Conservation (phyloP, 1,140 invertebrate species). For the Macrocentrus cingulum region DNA sequence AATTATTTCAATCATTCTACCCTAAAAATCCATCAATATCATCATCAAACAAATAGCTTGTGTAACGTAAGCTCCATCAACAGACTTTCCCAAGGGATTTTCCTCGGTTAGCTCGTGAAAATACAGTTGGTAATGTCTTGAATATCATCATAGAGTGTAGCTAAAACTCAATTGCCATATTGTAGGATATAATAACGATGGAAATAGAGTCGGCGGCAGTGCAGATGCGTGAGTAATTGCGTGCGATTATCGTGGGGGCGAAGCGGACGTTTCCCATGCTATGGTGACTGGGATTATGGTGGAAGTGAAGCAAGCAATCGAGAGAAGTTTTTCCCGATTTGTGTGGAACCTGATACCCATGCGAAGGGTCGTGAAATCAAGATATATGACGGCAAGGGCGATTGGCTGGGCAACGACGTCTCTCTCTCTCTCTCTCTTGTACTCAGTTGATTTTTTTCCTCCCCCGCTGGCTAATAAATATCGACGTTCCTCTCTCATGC, state of each 20-base stretch:
- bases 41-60: too few relatives aligned
- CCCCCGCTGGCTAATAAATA: constrained; percentile 32
- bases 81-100: neutral
- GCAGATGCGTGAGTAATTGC: constrained; percentile 34
- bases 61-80: too few relatives aligned
- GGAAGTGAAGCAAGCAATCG: constrained; percentile 25
- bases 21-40: too few relatives aligned
- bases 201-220: constrained; percentile 17
- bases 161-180: constrained; percentile 1
- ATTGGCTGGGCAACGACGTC: neutral
- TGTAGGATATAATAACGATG: constrained; percentile 13
- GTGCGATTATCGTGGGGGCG: constrained; percentile 22
- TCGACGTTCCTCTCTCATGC: constrained; percentile 18
- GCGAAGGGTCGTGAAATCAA: constrained; percentile 58
- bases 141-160: too few relatives aligned
- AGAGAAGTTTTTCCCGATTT: constrained; percentile 54
- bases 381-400: constrained; percentile 49
- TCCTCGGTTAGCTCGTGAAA: too few relatives aligned
- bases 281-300: too few relatives aligned
- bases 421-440: too few relatives aligned
- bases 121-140: too few relatives aligned
- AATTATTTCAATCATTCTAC: too few relatives aligned
- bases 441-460: constrained; percentile 9
- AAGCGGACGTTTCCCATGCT: too few relatives aligned
- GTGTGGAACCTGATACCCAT: constrained; percentile 56